These are phyloP conservation scores for Tretioscincus oriximinensis DNA, from an alignment of 2,113 vertebrate species.

Conservation along the genomic window DNA sequence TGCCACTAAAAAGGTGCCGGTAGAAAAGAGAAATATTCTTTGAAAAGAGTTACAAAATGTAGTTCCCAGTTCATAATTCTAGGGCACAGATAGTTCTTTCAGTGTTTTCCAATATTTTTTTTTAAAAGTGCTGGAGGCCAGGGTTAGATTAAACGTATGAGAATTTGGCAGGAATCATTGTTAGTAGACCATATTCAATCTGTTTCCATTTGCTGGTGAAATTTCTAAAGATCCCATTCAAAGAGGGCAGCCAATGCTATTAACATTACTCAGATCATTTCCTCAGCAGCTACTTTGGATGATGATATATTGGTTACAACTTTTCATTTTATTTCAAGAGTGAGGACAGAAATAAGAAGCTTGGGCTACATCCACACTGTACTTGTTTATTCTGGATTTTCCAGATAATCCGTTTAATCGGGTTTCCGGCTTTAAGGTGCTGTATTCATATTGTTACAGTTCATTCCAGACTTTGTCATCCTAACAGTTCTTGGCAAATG, in stretches of 20 bases:
- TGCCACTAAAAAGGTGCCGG: not conserved
- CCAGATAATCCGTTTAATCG: too few species aligned
- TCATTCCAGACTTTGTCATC: too few species aligned
- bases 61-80: fast-evolving
- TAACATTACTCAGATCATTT: constrained; percentile 49
- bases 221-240: constrained; percentile 11
- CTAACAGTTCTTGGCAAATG: too few species aligned
- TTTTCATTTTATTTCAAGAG: constrained; percentile 50
- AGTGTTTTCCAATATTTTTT: not conserved
- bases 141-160: not conserved
- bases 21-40: not conserved
- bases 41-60: not conserved
- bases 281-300: constrained; percentile 46
- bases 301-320: constrained; percentile 53
- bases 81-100: not conserved
- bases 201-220: constrained; percentile 18
- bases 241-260: constrained; percentile 27
- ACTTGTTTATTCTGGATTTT: too few species aligned
- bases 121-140: not conserved
- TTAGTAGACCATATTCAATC: constrained; percentile 12
- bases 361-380: not conserved
- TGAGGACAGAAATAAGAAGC: constrained; percentile 52
- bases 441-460: too few species aligned
- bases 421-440: too few species aligned
- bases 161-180: constrained; percentile 2